These are phyloP conservation scores for Formica exsecta DNA, from an alignment of 1,140 invertebrate species.

Conservation along the genomic window DNA sequence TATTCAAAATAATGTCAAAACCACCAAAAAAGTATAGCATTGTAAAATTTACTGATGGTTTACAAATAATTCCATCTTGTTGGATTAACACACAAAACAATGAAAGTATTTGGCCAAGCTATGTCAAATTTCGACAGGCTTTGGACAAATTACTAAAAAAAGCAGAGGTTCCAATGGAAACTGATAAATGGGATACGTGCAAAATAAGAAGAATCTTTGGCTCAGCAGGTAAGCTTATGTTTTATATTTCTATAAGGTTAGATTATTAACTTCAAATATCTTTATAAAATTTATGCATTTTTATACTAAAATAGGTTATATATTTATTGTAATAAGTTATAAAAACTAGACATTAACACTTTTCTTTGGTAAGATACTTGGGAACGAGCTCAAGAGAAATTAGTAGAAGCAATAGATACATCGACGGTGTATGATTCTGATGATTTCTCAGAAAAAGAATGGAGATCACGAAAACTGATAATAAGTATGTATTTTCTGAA, in stretches of 20 bases:
- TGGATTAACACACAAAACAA: not conserved
- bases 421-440: not conserved
- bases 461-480: not conserved
- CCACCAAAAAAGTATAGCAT: constrained; percentile 14
- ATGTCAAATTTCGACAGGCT: constrained; percentile 1
- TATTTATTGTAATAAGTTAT: not conserved
- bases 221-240: constrained; percentile 8
- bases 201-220: constrained; percentile 14
- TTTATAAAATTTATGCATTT: not conserved
- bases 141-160: constrained; percentile 15
- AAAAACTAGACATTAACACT: not conserved
- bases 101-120: constrained; percentile 9
- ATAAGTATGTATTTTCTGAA: constrained; percentile 18
- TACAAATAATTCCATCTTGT: constrained; percentile 20
- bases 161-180: not conserved
- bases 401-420: constrained; percentile 1
- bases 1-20: no score
- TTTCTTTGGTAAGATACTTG: constrained; percentile 1
- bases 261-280: not conserved
- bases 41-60: constrained; percentile 10
- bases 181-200: not conserved
- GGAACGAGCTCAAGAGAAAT: constrained; percentile 18
- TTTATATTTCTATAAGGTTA: not conserved
- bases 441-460: not conserved
- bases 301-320: not conserved